A percentile compares a stretch with the other conserved stretches of the same genome.
phyloP scores from a whole-genome alignment of 1,140 invertebrate species.

The Spodoptera frugiperda region DNA sequence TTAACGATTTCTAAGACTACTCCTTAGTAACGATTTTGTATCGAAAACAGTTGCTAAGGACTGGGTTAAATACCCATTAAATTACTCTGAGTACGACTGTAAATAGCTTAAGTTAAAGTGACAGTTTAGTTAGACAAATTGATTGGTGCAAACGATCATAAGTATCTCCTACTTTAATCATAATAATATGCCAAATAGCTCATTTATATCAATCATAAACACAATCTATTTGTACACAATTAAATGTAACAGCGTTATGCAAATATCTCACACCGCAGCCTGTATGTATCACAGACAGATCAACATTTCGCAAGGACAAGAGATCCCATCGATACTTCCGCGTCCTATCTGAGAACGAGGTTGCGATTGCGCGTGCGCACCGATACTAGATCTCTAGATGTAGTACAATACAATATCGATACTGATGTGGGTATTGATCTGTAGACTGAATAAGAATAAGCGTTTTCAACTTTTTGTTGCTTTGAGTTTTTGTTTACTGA shows the following conservation, averaged over 20 bases:
- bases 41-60: no score
- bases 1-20: no score
- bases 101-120: no score
- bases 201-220: background rate
- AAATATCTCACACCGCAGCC: constrained; percentile 5
- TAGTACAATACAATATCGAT: background rate
- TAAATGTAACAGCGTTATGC: background rate
- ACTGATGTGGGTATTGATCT: background rate
- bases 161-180: no score
- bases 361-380: background rate
- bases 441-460: background rate
- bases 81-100: no score
- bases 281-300: background rate
- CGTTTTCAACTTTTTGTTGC: background rate
- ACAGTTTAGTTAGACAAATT: no score
- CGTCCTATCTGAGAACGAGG: constrained; percentile 39
- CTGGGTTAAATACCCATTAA: no score
- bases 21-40: no score
- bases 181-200: no score
- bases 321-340: constrained; percentile 29
- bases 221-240: background rate
- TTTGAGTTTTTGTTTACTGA: no score
- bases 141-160: no score
- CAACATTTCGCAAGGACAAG: constrained; percentile 31
- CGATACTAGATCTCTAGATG: background rate